phyloP scores from a whole-genome alignment of 2,113 vertebrate species.

The Otis tarda region DNA sequence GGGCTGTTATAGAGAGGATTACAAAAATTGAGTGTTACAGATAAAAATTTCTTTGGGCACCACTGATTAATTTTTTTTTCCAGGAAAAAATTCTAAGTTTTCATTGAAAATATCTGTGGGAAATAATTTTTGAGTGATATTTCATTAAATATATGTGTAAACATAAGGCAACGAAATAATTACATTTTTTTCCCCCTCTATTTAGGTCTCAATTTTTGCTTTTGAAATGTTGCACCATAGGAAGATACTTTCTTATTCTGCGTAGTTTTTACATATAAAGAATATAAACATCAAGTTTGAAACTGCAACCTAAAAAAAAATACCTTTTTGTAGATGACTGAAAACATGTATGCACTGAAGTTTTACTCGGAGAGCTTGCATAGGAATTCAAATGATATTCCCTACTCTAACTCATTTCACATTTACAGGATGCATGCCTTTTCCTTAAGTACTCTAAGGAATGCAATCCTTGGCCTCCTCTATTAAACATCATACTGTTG shows the following conservation, averaged over 20 bases:
- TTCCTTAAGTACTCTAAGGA: neutral
- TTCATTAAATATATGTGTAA: neutral
- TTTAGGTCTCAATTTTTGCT: neutral
- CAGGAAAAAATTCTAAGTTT: neutral
- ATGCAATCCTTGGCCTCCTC: neutral
- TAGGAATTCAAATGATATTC: neutral
- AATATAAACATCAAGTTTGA: neutral
- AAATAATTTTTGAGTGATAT: neutral
- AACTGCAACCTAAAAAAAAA: neutral
- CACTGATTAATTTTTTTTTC: neutral
- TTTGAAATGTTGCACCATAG: neutral
- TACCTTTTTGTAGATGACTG: neutral
- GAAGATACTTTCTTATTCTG: neutral
- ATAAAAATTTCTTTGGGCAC: neutral
- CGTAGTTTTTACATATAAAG: neutral
- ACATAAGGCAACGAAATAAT: neutral
- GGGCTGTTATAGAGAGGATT: neutral
- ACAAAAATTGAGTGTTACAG: neutral
- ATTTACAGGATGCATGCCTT: neutral
- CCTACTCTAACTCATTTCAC: neutral
- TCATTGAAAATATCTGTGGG: neutral
- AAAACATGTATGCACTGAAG: neutral
- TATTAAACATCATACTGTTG: neutral
- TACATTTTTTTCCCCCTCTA: too few relatives aligned
- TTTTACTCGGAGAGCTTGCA: neutral